Conservation (phyloP, 2,113 vertebrate species). For the Cyanoderma ruficeps region DNA sequence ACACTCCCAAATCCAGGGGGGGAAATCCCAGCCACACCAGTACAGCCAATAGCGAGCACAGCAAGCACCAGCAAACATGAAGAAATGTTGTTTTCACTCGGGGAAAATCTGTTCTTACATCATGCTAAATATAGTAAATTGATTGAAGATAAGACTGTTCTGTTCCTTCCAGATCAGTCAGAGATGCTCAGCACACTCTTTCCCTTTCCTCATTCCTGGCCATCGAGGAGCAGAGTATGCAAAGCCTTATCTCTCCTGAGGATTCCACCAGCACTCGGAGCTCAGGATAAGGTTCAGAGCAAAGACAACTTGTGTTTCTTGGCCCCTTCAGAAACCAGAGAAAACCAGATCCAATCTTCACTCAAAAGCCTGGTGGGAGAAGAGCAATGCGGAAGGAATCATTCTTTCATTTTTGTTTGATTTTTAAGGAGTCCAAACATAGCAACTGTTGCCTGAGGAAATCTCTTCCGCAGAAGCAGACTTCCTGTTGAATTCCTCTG, state of each 20-base stretch:
- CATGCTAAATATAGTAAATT: background rate
- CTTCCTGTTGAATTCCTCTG: background rate
- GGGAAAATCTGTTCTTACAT: background rate
- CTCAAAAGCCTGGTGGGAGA: background rate
- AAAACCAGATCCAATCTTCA: background rate
- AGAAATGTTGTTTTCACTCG: background rate
- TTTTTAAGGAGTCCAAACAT: background rate
- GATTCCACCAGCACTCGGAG: background rate
- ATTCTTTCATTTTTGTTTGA: background rate
- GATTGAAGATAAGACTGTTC: background rate
- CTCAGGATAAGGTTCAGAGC: background rate
- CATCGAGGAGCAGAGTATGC: background rate
- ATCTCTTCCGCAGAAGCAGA: background rate
- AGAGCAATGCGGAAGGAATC: background rate
- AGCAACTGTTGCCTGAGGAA: background rate
- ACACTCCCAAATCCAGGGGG: accelerated
- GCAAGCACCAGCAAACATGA: accelerated
- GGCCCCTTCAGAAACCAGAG: background rate
- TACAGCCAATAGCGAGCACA: accelerated
- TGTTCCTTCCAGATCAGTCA: slow-evolving; percentile 15
- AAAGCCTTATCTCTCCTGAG: background rate
- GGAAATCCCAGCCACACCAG: background rate
- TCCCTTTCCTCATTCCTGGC: slow-evolving; percentile 24
- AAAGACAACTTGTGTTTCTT: background rate
- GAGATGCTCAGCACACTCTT: background rate